Evolutionary conservation across 2,113 vertebrate genomes (phyloP).

Genomic region (Macrotis lagotis): DNA sequence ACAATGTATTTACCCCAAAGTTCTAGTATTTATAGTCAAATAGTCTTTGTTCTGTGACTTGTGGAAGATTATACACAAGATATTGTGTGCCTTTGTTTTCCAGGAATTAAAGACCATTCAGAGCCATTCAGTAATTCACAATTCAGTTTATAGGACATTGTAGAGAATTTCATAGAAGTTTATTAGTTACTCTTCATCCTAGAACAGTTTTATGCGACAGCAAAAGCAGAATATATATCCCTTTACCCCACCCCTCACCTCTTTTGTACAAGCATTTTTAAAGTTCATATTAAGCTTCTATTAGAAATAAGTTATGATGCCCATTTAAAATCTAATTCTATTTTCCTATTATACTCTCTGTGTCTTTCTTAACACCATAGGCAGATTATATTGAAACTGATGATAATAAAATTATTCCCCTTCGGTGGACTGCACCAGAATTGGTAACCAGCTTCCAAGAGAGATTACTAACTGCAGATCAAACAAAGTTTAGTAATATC

Average conservation of each 20-base stretch:
- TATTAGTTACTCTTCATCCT: background rate
- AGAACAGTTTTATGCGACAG: background rate
- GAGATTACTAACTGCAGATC: conserved; percentile 92
- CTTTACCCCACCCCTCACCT: background rate
- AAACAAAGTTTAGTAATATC: conserved; percentile 95
- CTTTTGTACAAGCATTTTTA: background rate
- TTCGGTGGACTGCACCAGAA: conserved; percentile 97
- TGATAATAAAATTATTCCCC: conserved; percentile 91
- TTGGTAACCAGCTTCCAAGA: conserved; percentile 95
- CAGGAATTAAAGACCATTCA: conserved; percentile 25
- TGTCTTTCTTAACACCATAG: conserved; percentile 79
- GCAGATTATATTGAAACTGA: conserved; percentile 97
- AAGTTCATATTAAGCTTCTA: conserved; percentile 43
- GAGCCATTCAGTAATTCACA: background rate
- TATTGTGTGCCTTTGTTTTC: background rate
- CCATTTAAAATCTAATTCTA: background rate
- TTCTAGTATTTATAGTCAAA: background rate
- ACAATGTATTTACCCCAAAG: background rate
- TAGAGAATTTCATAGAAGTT: conserved; percentile 35
- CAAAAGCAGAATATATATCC: background rate
- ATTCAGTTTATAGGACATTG: background rate
- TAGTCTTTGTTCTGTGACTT: background rate
- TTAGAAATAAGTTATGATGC: conserved; percentile 20
- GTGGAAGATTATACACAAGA: background rate
- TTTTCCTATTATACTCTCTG: background rate